Percentiles rank a stretch among this genome's conserved stretches.
These are phyloP conservation scores for Erethizon dorsatum DNA, from an alignment of 2,797 vertebrate genomes.

Conservation along the genomic window DNA sequence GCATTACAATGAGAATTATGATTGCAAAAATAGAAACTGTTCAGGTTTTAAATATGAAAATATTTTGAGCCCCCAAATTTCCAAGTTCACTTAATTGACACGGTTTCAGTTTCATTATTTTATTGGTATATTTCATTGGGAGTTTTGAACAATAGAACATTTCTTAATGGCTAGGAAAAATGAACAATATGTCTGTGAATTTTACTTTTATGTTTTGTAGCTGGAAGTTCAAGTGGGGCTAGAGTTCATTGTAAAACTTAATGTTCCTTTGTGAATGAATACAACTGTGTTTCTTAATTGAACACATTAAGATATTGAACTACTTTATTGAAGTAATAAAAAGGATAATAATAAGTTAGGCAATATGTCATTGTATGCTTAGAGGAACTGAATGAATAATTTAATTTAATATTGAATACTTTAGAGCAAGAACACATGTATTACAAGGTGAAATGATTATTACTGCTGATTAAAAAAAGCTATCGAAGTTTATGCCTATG, in stretches of 20 bases:
- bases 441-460: slow-evolving; percentile 64
- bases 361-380: slow-evolving; percentile 73
- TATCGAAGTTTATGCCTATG: neutral
- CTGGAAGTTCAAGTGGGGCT: slow-evolving; percentile 55
- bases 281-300: slow-evolving; percentile 75
- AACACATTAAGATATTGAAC: slow-evolving; percentile 72
- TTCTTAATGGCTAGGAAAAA: slow-evolving; percentile 40
- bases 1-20: neutral
- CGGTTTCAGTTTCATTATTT: neutral
- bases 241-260: slow-evolving; percentile 79
- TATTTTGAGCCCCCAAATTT: neutral
- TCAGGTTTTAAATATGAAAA: neutral
- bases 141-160: slow-evolving; percentile 25
- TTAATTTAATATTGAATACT: slow-evolving; percentile 74
- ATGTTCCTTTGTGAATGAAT: slow-evolving; percentile 78
- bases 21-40: neutral
- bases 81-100: neutral
- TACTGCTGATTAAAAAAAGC: slow-evolving; percentile 37
- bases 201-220: slow-evolving; percentile 69
- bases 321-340: slow-evolving; percentile 80
- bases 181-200: neutral
- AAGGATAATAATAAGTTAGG: slow-evolving; percentile 62
- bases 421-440: slow-evolving; percentile 67
- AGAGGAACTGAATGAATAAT: slow-evolving; percentile 70
- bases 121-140: neutral